Evolutionary conservation across 2,888 invertebrate genomes (phyloP).

Genomic region (Hymenopus coronatus): DNA sequence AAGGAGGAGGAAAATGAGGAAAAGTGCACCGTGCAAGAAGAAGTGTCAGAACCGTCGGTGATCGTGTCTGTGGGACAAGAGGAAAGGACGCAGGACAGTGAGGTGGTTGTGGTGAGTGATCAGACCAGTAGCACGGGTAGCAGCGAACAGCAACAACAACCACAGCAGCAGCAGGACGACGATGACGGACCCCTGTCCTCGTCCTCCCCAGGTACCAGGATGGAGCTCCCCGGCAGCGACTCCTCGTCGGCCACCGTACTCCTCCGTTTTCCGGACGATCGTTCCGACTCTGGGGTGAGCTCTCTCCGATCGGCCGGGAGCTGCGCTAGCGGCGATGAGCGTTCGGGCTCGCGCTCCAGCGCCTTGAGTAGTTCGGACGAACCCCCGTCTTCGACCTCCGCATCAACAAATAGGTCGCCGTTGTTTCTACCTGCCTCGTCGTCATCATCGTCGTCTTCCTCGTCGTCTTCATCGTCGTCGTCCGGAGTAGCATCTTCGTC

Average conservation of each 20-base stretch:
- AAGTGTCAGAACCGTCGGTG: conserved; percentile 23
- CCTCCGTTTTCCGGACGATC: conserved; percentile 44
- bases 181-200: conserved; percentile 49
- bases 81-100: conserved; percentile 44
- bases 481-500: conserved; percentile 26
- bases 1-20: conserved; percentile 4
- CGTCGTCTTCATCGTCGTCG: conserved; percentile 34
- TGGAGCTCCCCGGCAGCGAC: conserved; percentile 42
- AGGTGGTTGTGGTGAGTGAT: conserved; percentile 42
- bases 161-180: conserved; percentile 42
- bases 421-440: conserved; percentile 24
- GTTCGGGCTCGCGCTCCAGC: conserved; percentile 71
- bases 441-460: not conserved
- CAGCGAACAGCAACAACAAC: conserved; percentile 38
- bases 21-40: conserved; percentile 13
- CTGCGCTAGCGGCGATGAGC: conserved; percentile 62
- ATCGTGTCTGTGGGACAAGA: conserved; percentile 35
- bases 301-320: conserved; percentile 67
- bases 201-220: conserved; percentile 47
- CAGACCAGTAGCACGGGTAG: conserved; percentile 37
- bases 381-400: conserved; percentile 47
- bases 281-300: conserved; percentile 68
- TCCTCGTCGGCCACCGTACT: conserved; percentile 36
- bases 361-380: conserved; percentile 73
- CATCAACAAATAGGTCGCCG: not conserved